These are phyloP conservation scores for Nymphalis polychloros DNA, from an alignment of 2,888 invertebrate genomes.

Conservation along the genomic window DNA sequence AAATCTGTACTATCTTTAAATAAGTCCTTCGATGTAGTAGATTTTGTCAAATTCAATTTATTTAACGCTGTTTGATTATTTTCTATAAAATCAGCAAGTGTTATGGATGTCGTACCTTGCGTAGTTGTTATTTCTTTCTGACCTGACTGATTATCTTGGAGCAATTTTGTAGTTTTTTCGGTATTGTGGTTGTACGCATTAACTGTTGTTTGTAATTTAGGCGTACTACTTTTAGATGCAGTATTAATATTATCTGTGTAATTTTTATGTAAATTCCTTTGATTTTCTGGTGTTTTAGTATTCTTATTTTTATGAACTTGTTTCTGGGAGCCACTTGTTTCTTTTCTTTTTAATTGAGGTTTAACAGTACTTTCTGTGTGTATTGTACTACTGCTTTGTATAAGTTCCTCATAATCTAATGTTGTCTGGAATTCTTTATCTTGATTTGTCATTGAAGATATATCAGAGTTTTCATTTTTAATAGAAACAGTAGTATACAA, in stretches of 20 bases:
- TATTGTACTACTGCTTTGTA: constrained; percentile 66
- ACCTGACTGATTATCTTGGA: background rate
- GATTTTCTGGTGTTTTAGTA: constrained; percentile 72
- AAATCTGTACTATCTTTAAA: constrained; percentile 5
- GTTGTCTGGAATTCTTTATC: constrained; percentile 45
- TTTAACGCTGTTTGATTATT: background rate
- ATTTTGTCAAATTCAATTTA: background rate
- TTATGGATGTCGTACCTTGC: background rate
- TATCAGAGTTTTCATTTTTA: constrained; percentile 26
- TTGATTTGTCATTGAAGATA: constrained; percentile 23
- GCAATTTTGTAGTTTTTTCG: background rate
- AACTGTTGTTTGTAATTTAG: constrained; percentile 18
- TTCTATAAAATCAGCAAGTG: constrained; percentile 4
- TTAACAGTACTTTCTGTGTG: constrained; percentile 65
- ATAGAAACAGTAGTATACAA: constrained; percentile 2
- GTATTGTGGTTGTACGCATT: background rate
- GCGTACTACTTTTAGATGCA: constrained; percentile 19
- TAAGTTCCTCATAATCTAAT: constrained; percentile 56
- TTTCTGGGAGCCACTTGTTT: constrained; percentile 50
- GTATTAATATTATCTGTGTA: constrained; percentile 47
- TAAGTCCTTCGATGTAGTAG: background rate
- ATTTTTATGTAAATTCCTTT: constrained; percentile 67
- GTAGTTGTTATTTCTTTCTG: background rate
- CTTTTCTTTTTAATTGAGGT: constrained; percentile 51
- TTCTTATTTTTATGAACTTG: constrained; percentile 63